A percentile compares a stretch with the other conserved stretches of the same genome.
Evolutionary conservation across 2,888 invertebrate genomes (phyloP).

Genomic region (Rhorus exstirpatorius): DNA sequence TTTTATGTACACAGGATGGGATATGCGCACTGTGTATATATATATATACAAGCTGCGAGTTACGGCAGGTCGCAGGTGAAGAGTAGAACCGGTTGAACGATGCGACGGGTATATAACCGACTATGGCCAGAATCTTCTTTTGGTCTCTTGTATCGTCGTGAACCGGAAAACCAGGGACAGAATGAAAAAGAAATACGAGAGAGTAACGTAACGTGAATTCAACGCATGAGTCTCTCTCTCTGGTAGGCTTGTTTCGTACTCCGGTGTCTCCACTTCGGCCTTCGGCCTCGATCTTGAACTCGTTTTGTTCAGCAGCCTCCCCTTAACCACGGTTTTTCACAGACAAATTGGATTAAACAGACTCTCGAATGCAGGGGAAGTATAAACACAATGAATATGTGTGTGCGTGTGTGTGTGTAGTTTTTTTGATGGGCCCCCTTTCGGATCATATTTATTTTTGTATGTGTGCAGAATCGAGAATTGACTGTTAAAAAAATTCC

Average conservation of each 20-base stretch:
- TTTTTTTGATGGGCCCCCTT: background rate
- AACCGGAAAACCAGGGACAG: constrained; percentile 57
- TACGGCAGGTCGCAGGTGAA: constrained; percentile 83
- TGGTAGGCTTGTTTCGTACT: constrained; percentile 28
- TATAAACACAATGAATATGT: too few relatives aligned
- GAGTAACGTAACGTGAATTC: constrained; percentile 63
- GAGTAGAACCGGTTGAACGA: constrained; percentile 76
- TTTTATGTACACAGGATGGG: constrained; percentile 21
- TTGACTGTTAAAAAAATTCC: too few relatives aligned
- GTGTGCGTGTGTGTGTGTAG: background rate
- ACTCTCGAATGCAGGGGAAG: constrained; percentile 24
- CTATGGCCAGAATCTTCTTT: constrained; percentile 49
- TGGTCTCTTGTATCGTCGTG: constrained; percentile 67
- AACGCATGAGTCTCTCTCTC: constrained; percentile 43
- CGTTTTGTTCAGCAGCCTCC: constrained; percentile 32
- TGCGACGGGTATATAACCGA: constrained; percentile 56
- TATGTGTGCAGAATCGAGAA: too few relatives aligned
- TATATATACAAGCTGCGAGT: constrained; percentile 62
- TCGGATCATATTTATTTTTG: background rate
- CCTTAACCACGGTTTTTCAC: constrained; percentile 1
- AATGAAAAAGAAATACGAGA: constrained; percentile 41
- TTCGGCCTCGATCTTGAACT: constrained; percentile 67
- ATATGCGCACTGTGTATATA: background rate
- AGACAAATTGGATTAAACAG: constrained; percentile 50
- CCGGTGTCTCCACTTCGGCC: constrained; percentile 23